Base-by-base conservation (phyloP, 2,888 invertebrate species). In the Gymnoscelis rufifasciata region DNA sequence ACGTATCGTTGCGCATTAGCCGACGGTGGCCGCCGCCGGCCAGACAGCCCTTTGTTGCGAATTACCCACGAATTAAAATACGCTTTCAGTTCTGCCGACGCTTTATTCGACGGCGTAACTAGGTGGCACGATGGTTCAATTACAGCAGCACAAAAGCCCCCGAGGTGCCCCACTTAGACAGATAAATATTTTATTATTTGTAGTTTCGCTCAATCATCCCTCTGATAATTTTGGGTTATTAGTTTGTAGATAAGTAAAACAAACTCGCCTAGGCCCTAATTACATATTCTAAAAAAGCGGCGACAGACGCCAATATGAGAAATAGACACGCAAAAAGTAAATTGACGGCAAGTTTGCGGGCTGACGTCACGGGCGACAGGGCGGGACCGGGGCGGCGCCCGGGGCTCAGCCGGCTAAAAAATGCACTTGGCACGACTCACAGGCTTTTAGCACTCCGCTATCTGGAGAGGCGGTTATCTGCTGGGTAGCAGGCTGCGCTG, bases 291-390 rank as follows among this genome's bases (percentile, higher is more conserved):
- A 74, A 74, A 78, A 88, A 86, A 79, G 74, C 72, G 84, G 84
- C 87, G 87, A 82, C 86, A 77, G 83, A 78, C 83, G 77, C 79
- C 78, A 80, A 83, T 82, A 81, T 78, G 77, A 74, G 78, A 74
- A 77, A 75, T 72, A 71, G 74, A 70, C 71, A 68, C 65, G 82
- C 81, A 83, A 86, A 84, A 84, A 81, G 77, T 70, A 68, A 66
- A 71, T 69, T 68, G 70, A 68, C 68, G 70, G 74, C 73, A 66
- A 64, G 75, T 61, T 82, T 82, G 73, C 61, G 55, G 60, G 68
- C 67, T 87, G 82, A 86, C 83, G 86, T 87, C 82, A 87, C 74
- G 68, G 81, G 79, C 86, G 86, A 80, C 87, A 78, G 79, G 84
- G 84, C 84, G 84, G 84, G 65, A 61, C 66, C 54, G 64, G 78